Evolutionary conservation across 2,888 invertebrate genomes (phyloP).

Genomic region (Hipparchia sbordonii): DNA sequence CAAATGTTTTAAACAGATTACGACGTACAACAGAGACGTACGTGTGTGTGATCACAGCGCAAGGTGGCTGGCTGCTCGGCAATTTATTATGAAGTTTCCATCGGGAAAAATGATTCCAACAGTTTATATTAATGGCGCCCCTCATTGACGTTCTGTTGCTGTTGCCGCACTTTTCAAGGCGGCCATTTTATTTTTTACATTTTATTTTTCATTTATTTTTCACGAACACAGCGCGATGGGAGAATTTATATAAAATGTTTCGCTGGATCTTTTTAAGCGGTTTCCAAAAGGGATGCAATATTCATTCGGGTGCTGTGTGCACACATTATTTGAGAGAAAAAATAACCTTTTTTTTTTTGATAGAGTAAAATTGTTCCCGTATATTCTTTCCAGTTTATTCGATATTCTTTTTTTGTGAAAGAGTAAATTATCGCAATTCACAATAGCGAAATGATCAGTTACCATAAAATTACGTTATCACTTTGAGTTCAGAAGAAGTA

Average conservation of each 20-base stretch:
- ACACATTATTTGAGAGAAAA: neutral
- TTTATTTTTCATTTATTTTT: slow-evolving; percentile 20
- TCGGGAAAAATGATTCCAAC: slow-evolving; percentile 43
- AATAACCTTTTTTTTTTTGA: neutral
- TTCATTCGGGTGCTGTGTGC: neutral
- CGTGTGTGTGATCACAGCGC: neutral
- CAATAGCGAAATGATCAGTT: too few relatives aligned
- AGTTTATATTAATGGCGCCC: slow-evolving; percentile 41
- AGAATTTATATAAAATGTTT: slow-evolving; percentile 13
- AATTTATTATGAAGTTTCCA: slow-evolving; percentile 46
- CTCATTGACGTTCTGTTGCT: slow-evolving; percentile 28
- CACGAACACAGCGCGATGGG: slow-evolving; percentile 11
- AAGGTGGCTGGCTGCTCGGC: slow-evolving; percentile 29
- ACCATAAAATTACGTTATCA: too few relatives aligned
- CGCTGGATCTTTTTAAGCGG: slow-evolving; percentile 6
- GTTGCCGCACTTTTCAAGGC: slow-evolving; percentile 16
- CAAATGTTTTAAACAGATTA: neutral
- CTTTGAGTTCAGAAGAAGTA: too few relatives aligned
- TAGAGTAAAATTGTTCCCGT: neutral
- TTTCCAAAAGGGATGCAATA: neutral
- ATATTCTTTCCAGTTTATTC: too few relatives aligned
- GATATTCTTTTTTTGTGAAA: neutral
- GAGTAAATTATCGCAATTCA: too few relatives aligned
- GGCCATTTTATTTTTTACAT: slow-evolving; percentile 23
- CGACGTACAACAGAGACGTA: neutral